phyloP scores from a whole-genome alignment of 2,113 vertebrate genomes.

The Upupa epops region DNA sequence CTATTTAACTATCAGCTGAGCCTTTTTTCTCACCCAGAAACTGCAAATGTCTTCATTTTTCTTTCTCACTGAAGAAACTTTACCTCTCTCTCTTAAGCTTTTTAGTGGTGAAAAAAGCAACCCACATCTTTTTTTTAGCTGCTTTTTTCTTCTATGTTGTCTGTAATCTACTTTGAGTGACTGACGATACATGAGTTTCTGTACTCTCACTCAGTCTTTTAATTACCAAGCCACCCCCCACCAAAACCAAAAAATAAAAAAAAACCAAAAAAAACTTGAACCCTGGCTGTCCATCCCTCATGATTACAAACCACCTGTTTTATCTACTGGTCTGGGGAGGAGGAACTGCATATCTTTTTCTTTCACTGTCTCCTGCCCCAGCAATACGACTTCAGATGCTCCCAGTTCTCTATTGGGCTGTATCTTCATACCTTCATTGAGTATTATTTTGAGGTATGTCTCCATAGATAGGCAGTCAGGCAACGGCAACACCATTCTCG shows the following conservation, averaged over 20 bases:
- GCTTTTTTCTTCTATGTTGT: conserved; percentile 39
- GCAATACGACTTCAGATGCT: conserved; percentile 34
- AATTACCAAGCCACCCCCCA: conserved; percentile 1
- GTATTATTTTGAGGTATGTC: not conserved
- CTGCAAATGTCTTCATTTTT: conserved; percentile 64
- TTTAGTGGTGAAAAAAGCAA: conserved; percentile 1
- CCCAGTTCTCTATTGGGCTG: not conserved
- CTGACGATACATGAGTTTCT: conserved; percentile 51
- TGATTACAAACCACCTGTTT: conserved; percentile 59
- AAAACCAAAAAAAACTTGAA: too few species aligned
- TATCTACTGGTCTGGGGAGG: conserved; percentile 35
- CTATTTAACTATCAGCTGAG: conserved; percentile 1
- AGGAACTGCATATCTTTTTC: conserved; percentile 35
- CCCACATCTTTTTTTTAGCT: conserved; percentile 43
- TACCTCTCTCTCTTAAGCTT: conserved; percentile 47
- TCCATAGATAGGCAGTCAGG: not conserved
- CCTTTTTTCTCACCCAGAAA: conserved; percentile 69
- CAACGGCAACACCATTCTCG: not conserved
- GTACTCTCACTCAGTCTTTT: conserved; percentile 39
- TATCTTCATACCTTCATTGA: conserved; percentile 10
- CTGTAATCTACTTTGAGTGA: conserved; percentile 64
- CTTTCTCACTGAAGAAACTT: conserved; percentile 65
- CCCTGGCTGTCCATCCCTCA: conserved; percentile 7
- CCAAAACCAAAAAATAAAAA: too few species aligned
- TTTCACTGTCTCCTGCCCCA: conserved; percentile 9